Base-by-base conservation (phyloP, 2,888 invertebrate species). In the Drosophila macrospina region DNA sequence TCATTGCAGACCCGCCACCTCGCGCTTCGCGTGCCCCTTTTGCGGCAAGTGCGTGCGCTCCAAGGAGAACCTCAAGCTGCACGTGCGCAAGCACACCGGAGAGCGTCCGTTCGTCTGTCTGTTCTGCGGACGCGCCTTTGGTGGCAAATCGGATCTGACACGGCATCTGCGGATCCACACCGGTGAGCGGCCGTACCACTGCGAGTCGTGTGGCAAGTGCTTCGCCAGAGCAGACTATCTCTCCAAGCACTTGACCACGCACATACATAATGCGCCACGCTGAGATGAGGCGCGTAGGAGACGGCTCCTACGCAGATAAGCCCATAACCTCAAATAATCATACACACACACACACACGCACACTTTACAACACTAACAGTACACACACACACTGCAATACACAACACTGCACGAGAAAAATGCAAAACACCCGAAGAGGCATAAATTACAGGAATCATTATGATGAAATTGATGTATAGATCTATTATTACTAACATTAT, bases 161-260 rank as follows among this genome's bases (percentile, higher is more conserved):
- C 95, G 97, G 28, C 97, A 97, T 91, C 93, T 97, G 74, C 94
- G 97, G 76, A 97, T 97, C 76, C 97, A 97, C 91, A 97, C 97
- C 10, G 97, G 97, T 37, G 97, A 97, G 92, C 93, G 97, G 69
- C 97, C 97, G 32, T 97, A 97, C 92, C 97, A 97, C 91, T 97
- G 97, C 93, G 97, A 97, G 92, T 97, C 97, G 91, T 97, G 97
- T 92, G 97, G 97, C 77, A 97, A 97, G 92, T 97, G 97, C 91
- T 97, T 97, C 92, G 97, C 97, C 26, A 94, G 97, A 54, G 97
- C 97, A 57, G 97, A 97, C 91, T 97, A 97, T 90, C 94, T 97
- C 63, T 97, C 97, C 88, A 97, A 97, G 92, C 97, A 97, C 92
- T 94, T 97, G 81, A 97, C 97, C 73, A 97, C 97, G 32, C 97